Conservation (phyloP, 2,797 vertebrate species). For the Mormyrops attenuatus region DNA sequence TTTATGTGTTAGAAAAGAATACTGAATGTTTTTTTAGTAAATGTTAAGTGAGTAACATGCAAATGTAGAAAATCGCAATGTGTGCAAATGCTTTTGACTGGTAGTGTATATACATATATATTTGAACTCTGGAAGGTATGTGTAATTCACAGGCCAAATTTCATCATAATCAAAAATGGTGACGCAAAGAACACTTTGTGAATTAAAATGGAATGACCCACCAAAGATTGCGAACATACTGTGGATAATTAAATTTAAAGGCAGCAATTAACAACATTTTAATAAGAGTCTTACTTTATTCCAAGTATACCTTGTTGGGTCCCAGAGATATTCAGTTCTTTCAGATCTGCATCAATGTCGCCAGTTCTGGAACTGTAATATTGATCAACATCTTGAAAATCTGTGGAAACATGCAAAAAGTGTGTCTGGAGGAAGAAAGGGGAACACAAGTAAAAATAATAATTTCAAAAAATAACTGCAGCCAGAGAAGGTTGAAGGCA, state of each 20-base stretch:
- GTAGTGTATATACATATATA: background rate
- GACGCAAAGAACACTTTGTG: background rate
- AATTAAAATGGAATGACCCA: background rate
- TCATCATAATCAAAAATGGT: background rate
- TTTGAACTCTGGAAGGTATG: background rate
- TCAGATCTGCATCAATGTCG: slow-evolving; percentile 51
- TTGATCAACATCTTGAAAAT: background rate
- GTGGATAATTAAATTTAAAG: background rate
- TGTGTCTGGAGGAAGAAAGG: background rate
- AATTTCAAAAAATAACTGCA: background rate
- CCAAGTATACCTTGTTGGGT: slow-evolving; percentile 45
- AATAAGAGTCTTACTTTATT: slow-evolving; percentile 4
- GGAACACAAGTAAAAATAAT: background rate
- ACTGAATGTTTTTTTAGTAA: background rate
- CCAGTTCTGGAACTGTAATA: slow-evolving; percentile 36
- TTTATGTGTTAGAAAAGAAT: background rate
- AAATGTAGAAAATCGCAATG: background rate
- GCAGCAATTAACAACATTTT: background rate
- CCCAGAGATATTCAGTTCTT: slow-evolving; percentile 47
- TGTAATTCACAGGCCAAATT: background rate
- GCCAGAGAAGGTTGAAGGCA: background rate
- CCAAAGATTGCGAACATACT: background rate
- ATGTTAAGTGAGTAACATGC: background rate
- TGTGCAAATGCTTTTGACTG: background rate
- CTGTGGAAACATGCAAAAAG: background rate